Evolutionary conservation across 2,888 invertebrate species (phyloP), one percentile per base, ranked within the genome.

Genomic region (Epsilonema sp.): DNA sequence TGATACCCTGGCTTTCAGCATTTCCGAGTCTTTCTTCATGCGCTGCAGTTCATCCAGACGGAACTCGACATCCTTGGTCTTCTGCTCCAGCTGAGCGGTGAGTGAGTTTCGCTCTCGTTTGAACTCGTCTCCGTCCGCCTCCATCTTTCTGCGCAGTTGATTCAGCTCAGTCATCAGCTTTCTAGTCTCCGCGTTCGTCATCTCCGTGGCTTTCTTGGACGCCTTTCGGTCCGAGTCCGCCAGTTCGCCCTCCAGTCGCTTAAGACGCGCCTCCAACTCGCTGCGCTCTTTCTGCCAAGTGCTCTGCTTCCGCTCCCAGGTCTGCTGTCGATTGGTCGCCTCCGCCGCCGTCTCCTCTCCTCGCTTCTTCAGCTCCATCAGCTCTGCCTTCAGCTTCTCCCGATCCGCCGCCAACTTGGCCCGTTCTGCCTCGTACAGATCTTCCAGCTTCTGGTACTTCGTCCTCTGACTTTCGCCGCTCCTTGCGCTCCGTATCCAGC

Each of bases 361-460:
- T 41, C 25, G 49, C 46, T 37, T 48, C 36, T 45, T 49, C 38
- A 45, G 26, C 40, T 49, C 52, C 21, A 24, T 43, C 44, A 26
- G 54, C 48, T 62, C 62, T 26, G 53, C 53, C 49, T 64, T 63
- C 21, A 56, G 48, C 38, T 59, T 49, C 37, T 55, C 55, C 25
- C 60, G 51, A 37, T 63, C 63, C 19, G 51, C 49, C 44, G 57
- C 55, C 52, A 55, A 55, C 45, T 61, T 62, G 38, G 46, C n/a
- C 26, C 45, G 20, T 1, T 51, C 51, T 8, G 13, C 24, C 23
- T 64, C 60, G 51, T 58, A 63, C 26, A 63, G 53, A 22, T 52
- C 54, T 50, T 63, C 63, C 52, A 64, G 48, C 45, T 62, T 63
- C 31, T 56, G 58, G 49, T 62, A 59, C 48, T 61, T 59, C 46